Evolutionary conservation across 2,888 invertebrate species (phyloP).

Genomic region (Stramonita haemastoma): DNA sequence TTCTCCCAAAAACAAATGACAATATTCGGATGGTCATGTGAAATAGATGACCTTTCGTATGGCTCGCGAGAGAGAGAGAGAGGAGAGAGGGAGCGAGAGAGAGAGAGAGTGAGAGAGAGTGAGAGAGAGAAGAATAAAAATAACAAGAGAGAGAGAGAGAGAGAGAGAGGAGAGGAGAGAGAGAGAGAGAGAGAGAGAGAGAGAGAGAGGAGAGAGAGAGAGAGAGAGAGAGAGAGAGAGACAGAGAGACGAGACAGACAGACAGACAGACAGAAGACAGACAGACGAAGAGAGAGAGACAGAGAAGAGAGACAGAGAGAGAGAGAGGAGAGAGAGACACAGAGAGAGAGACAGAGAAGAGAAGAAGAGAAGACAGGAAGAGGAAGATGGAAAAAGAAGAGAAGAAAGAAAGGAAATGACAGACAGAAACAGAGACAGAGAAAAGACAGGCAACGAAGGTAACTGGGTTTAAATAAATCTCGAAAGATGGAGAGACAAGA

Average conservation of each 20-base stretch:
- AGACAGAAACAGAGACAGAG: not conserved
- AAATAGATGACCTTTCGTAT: not conserved
- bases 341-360: not conserved
- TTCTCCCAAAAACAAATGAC: too few relatives aligned
- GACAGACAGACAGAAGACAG: not conserved
- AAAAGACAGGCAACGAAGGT: not conserved
- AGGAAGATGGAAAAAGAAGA: too few relatives aligned
- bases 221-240: not conserved
- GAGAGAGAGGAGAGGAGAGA: not conserved
- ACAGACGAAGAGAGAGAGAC: too few relatives aligned
- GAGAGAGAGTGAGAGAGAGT: not conserved
- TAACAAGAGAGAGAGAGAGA: not conserved
- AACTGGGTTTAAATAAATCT: too few relatives aligned
- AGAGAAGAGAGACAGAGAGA: not conserved
- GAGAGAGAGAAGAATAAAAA: not conserved
- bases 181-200: not conserved
- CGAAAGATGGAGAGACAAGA: not conserved
- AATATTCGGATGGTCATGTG: too few relatives aligned
- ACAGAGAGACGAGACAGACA: not conserved
- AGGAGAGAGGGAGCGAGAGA: conserved; percentile 1
- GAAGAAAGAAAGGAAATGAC: not conserved
- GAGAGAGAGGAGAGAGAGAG: not conserved
- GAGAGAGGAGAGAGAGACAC: not conserved
- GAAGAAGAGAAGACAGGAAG: not conserved
- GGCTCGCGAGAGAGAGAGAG: too few relatives aligned